Evolutionary conservation across 2,888 invertebrate species (phyloP).

Genomic region (Volucella zonaria): DNA sequence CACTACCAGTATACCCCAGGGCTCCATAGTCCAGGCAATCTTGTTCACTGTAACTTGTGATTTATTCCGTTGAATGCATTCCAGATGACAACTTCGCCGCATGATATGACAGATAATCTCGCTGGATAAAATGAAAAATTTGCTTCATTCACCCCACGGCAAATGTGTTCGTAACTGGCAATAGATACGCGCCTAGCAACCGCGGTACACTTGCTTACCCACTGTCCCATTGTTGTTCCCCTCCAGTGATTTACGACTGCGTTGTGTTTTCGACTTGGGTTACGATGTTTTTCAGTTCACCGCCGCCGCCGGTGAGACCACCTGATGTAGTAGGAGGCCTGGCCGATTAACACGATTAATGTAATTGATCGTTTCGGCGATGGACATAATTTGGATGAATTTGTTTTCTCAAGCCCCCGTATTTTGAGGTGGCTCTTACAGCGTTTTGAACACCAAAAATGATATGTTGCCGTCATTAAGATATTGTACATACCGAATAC

Average conservation of each 20-base stretch:
- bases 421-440: slow-evolving; percentile 18
- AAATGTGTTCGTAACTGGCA: background rate
- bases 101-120: slow-evolving; percentile 14
- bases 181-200: slow-evolving; percentile 41
- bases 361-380: background rate
- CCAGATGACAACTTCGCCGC: slow-evolving; percentile 17
- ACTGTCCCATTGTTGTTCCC: slow-evolving; percentile 36
- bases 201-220: slow-evolving; percentile 20
- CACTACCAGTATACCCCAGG: slow-evolving; percentile 11
- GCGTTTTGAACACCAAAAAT: slow-evolving; percentile 31
- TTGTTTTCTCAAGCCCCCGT: background rate
- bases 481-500: background rate
- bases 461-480: slow-evolving; percentile 26
- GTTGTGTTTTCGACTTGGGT: slow-evolving; percentile 16
- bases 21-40: slow-evolving; percentile 28
- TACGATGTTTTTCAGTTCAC: slow-evolving; percentile 12
- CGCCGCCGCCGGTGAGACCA: background rate
- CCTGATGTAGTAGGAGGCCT: slow-evolving; percentile 30
- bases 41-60: slow-evolving; percentile 42
- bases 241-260: slow-evolving; percentile 36
- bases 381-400: background rate
- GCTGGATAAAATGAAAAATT: slow-evolving; percentile 19
- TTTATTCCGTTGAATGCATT: slow-evolving; percentile 23
- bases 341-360: slow-evolving; percentile 21
- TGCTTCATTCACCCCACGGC: slow-evolving; percentile 8